A percentile compares a stretch with the other conserved stretches of the same genome.
phyloP scores from a whole-genome alignment of 2,888 invertebrate species.

The Caenorhabditis zanzibari region DNA sequence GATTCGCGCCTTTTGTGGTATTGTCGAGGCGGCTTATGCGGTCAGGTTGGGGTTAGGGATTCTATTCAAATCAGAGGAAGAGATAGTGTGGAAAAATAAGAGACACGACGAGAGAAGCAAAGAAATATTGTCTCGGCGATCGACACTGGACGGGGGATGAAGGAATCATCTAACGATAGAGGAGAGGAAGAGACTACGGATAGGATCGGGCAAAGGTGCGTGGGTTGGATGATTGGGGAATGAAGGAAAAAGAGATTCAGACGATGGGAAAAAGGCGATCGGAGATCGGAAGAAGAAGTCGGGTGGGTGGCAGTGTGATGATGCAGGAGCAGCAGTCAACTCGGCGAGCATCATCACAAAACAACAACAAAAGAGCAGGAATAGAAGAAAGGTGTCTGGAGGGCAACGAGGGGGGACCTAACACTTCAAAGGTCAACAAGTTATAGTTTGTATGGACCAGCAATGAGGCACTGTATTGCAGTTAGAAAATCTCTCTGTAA shows the following conservation, averaged over 20 bases:
- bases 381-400: slow-evolving; percentile 25
- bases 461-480: not conserved
- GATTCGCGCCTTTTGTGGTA: slow-evolving; percentile 47
- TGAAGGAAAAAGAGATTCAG: slow-evolving; percentile 20
- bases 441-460: not conserved
- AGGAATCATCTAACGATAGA: slow-evolving; percentile 40
- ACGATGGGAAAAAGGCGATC: slow-evolving; percentile 14
- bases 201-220: slow-evolving; percentile 25
- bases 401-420: slow-evolving; percentile 1
- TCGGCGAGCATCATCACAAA: slow-evolving; percentile 42
- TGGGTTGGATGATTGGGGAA: slow-evolving; percentile 31
- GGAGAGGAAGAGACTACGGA: slow-evolving; percentile 30
- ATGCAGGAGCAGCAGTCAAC: slow-evolving; percentile 33
- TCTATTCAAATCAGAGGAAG: slow-evolving; percentile 23
- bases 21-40: slow-evolving; percentile 37
- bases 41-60: slow-evolving; percentile 29
- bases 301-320: slow-evolving; percentile 49
- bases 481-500: too few species aligned
- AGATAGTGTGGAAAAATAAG: slow-evolving; percentile 21
- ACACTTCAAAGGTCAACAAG: slow-evolving; percentile 30
- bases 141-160: slow-evolving; percentile 23
- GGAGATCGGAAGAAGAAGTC: slow-evolving; percentile 43
- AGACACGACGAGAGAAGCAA: slow-evolving; percentile 14
- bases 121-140: slow-evolving; percentile 24
- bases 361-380: slow-evolving; percentile 39